Percentiles rank a stretch among this genome's conserved stretches.
Conservation (phyloP, 2,797 vertebrate genomes). For the Margarornis squamiger region DNA sequence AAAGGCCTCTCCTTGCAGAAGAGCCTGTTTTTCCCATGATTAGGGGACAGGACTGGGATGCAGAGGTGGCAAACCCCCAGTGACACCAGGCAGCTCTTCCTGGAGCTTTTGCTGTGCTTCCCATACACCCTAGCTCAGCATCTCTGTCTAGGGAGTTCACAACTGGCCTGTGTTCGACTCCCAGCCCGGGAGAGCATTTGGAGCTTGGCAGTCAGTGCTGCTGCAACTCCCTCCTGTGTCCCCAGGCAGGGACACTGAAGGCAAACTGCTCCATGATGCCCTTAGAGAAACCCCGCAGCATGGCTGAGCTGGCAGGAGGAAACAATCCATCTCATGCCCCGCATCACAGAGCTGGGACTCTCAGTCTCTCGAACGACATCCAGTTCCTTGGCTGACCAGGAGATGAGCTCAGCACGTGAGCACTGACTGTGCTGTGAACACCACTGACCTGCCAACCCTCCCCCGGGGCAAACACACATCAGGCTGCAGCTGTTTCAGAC, state of each 20-base stretch:
- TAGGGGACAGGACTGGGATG: neutral
- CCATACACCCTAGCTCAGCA: neutral
- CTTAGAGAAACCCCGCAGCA: neutral
- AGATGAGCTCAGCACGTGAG: neutral
- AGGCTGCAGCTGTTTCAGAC: neutral
- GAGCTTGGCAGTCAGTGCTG: neutral
- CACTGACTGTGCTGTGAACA: accelerated
- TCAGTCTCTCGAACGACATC: neutral
- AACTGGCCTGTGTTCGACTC: accelerated
- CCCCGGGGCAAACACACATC: neutral
- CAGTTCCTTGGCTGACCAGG: accelerated
- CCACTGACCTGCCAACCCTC: neutral
- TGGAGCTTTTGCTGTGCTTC: neutral
- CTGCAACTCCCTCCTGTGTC: neutral
- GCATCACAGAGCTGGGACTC: neutral
- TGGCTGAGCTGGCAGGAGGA: neutral
- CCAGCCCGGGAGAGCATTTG: neutral
- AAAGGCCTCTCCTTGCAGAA: neutral
- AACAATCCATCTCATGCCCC: neutral
- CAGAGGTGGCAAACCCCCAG: neutral
- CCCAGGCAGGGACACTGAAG: accelerated
- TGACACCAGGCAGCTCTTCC: neutral
- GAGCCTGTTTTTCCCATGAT: neutral
- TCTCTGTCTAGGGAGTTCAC: neutral
- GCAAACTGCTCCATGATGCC: neutral